These are phyloP conservation scores for Siniperca scherzeri DNA, from an alignment of 2,797 vertebrate species.

Conservation along the genomic window DNA sequence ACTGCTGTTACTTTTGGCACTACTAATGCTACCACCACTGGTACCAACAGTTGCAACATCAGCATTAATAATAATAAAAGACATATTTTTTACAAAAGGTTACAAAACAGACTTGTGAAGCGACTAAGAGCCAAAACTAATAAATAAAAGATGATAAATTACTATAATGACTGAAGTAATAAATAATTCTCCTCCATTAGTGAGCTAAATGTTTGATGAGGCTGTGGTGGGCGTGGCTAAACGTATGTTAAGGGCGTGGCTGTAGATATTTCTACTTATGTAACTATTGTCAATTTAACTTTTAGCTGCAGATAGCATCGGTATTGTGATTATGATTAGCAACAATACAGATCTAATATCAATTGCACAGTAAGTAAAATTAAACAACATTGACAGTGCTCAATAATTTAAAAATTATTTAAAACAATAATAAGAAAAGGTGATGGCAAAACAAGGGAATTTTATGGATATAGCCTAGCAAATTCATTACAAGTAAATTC, in stretches of 20 bases:
- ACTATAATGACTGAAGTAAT: slow-evolving; percentile 26
- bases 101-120: not conserved
- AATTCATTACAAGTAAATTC: not conserved
- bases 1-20: too few relatives aligned
- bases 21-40: too few relatives aligned
- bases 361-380: not conserved
- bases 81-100: not conserved
- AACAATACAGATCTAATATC: not conserved
- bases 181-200: slow-evolving; percentile 43
- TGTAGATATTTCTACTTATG: not conserved
- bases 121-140: not conserved
- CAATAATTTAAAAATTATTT: not conserved
- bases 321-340: not conserved
- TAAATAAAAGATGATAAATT: slow-evolving; percentile 41
- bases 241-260: not conserved
- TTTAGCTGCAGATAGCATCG: not conserved
- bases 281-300: not conserved
- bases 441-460: not conserved
- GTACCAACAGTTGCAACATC: too few relatives aligned
- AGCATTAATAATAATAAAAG: not conserved
- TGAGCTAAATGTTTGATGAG: slow-evolving; percentile 49
- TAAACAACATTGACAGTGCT: not conserved
- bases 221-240: not conserved
- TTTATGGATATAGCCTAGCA: not conserved
- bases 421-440: not conserved